Conservation (phyloP, 2,113 vertebrate species). For the Eupsittula cactorum region DNA sequence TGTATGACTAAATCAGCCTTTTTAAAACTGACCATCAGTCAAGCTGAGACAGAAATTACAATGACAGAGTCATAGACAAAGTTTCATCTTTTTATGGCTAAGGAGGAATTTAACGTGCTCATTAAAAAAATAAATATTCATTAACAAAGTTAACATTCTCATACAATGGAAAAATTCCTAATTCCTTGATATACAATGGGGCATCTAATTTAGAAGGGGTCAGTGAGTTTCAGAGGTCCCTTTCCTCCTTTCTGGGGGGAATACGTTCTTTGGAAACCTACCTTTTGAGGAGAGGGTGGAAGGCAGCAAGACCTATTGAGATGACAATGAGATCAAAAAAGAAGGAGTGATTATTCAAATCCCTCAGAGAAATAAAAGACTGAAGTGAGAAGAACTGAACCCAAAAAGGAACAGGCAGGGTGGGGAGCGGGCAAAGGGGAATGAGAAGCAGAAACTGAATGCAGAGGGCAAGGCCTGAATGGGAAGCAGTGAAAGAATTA, state of each 20-base stretch:
- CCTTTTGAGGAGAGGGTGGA: conserved; percentile 59
- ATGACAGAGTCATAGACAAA: background rate
- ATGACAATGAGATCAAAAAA: conserved; percentile 66
- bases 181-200: conserved; percentile 3
- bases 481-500: conserved; percentile 56
- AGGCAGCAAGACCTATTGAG: conserved; percentile 64
- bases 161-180: conserved; percentile 34
- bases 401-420: conserved; percentile 51
- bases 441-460: conserved; percentile 66
- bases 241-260: conserved; percentile 33
- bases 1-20: background rate
- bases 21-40: background rate
- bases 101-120: conserved; percentile 11
- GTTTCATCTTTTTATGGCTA: background rate
- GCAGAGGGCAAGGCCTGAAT: conserved; percentile 63
- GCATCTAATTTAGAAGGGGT: conserved; percentile 63
- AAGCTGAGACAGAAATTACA: background rate
- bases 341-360: conserved; percentile 69
- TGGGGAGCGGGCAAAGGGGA: conserved; percentile 50
- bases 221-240: conserved; percentile 59
- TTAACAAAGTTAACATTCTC: conserved; percentile 44
- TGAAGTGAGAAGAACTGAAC: conserved; percentile 58
- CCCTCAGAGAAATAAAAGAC: conserved; percentile 58
- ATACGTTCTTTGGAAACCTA: conserved; percentile 59
- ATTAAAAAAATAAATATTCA: conserved; percentile 33